phyloP scores from a whole-genome alignment of 2,113 vertebrate genomes.

The Forbesichthys agassizii region DNA sequence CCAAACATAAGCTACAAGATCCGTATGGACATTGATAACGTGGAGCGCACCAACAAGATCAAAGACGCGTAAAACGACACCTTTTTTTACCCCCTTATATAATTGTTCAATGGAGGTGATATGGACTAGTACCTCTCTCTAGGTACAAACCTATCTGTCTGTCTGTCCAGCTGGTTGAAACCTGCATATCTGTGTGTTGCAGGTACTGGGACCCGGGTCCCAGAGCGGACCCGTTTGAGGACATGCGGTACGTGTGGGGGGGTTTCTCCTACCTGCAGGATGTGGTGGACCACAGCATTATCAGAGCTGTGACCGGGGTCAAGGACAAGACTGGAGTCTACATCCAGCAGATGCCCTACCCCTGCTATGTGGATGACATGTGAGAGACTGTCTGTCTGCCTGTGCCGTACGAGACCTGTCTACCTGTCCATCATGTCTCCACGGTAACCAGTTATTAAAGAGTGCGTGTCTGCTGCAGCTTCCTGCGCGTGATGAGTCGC shows the following conservation, averaged over 20 bases:
- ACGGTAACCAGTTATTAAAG: too few species aligned
- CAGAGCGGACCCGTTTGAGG: conserved; percentile 96
- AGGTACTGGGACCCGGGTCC: conserved; percentile 99
- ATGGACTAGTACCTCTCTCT: too few species aligned
- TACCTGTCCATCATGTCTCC: not conserved
- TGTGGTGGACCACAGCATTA: conserved; percentile 90
- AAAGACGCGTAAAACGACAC: conserved; percentile 86
- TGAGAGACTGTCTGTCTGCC: conserved; percentile 64
- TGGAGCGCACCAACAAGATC: conserved; percentile 98
- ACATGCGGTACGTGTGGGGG: conserved; percentile 96
- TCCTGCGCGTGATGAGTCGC: conserved; percentile 92
- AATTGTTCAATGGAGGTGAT: too few species aligned
- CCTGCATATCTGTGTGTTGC: conserved; percentile 4
- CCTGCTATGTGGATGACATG: conserved; percentile 97
- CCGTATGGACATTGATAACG: conserved; percentile 98
- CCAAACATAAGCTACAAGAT: conserved; percentile 92
- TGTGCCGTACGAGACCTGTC: not conserved
- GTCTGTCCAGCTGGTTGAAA: not conserved
- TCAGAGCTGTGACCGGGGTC: conserved; percentile 84
- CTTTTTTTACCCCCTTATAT: not conserved
- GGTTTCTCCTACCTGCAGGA: conserved; percentile 96
- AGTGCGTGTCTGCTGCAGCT: conserved; percentile 70
- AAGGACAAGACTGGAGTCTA: conserved; percentile 92
- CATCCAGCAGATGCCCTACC: conserved; percentile 98
- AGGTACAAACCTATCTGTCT: not conserved